Evolutionary conservation across 2,797 vertebrate genomes (phyloP), one percentile per base, ranked within the genome.

Genomic region (Lutra lutra): DNA sequence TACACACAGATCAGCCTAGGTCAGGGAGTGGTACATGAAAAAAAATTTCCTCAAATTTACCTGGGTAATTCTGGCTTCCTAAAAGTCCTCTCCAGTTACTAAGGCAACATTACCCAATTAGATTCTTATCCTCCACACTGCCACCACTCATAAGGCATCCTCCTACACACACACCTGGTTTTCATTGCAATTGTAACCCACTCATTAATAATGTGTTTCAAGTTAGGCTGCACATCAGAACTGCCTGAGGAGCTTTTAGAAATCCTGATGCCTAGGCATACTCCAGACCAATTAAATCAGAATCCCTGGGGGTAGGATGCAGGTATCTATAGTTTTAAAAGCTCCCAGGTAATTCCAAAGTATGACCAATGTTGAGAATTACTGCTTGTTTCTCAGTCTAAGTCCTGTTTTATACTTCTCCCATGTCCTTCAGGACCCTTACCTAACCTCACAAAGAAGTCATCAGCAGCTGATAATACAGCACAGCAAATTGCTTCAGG

Each of bases 81-180:
- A 25, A 96, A 95, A 93, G 70, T 78, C 85, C 89, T 93, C 79
- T 95, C 38, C 68, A 84, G 84, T 98, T 96, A 97, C 97, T 92
- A 97, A 93, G 96, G 92, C 56, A 97, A 94, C 96, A 79, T 60
- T 73, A 94, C n/a, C 68, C 93, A 95, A 88, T 95, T 95, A 83
- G n/a, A 86, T 46, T 96, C 93, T 95, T 92, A 86, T 62, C 27
- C 56, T 94, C 70, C 88, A 92, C 23, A 15, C 0, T 90, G 90
- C 78, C 92, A 89, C 27, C n/a, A 29, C 64, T 95, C 68, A 91
- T 62, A 86, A 43, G 60, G 66, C 29, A 89, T 51, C 82, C 82
- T 86, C 97, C 96, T 86, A 97, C 96, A 91, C 85, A 96, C 66
- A 89, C 12, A 86, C 78, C 90, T 95, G 96, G 66, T 94, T 95